Evolutionary conservation across 2,797 vertebrate species (phyloP).

Genomic region (Oreochromis mossambicus): DNA sequence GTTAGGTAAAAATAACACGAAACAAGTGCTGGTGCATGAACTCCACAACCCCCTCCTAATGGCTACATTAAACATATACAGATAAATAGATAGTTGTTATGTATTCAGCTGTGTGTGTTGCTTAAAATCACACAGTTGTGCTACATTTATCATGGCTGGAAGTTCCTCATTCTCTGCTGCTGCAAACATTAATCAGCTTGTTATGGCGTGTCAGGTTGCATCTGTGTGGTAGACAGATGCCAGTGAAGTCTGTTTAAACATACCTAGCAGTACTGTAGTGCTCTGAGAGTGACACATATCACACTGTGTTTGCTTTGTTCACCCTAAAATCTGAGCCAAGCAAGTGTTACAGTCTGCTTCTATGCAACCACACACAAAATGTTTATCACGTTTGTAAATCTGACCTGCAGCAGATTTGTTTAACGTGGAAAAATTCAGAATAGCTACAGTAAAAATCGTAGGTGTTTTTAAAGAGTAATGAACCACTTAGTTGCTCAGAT

Average conservation of each 20-base stretch:
- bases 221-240: not conserved
- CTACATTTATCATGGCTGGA: not conserved
- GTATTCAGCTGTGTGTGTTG: not conserved
- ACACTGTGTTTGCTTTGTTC: not conserved
- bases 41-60: not conserved
- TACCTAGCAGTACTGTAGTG: not conserved
- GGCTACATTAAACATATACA: not conserved
- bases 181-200: not conserved
- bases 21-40: not conserved
- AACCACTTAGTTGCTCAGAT: not conserved
- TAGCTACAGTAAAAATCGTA: not conserved
- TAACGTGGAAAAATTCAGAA: not conserved
- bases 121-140: not conserved
- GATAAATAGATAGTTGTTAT: not conserved
- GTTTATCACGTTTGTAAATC: not conserved
- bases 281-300: not conserved
- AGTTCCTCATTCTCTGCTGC: not conserved
- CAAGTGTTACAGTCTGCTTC: not conserved
- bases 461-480: not conserved
- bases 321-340: not conserved
- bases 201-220: not conserved
- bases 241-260: not conserved
- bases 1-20: not conserved
- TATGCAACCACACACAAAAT: not conserved
- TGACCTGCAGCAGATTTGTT: not conserved